A percentile compares a stretch with the other conserved stretches of the same genome.
phyloP scores from a whole-genome alignment of 1,140 invertebrate genomes.

The Anadara kagoshimensis region DNA sequence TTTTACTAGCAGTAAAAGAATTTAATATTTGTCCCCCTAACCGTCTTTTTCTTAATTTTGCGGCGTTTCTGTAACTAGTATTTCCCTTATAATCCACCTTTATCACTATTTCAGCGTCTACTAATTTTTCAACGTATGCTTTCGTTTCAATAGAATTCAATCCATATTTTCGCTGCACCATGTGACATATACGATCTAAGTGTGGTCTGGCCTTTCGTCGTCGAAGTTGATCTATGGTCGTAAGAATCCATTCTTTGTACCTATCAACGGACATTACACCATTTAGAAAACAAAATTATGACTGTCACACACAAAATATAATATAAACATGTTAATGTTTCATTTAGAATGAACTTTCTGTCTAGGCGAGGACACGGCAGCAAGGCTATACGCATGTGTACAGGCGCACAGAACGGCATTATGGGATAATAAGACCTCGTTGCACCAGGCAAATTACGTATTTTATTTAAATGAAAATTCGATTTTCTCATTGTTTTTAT shows the following conservation, averaged over 20 bases:
- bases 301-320: neutral
- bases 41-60: constrained; percentile 70
- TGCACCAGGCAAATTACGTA: constrained; percentile 11
- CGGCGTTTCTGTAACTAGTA: constrained; percentile 87
- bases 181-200: constrained; percentile 87
- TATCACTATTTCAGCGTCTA: constrained; percentile 84
- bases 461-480: too few species aligned
- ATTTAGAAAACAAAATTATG: too few species aligned
- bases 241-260: constrained; percentile 84
- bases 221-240: constrained; percentile 88
- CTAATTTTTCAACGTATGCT: constrained; percentile 83
- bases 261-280: constrained; percentile 37
- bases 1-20: constrained; percentile 57
- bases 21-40: constrained; percentile 62
- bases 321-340: neutral
- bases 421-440: constrained; percentile 40
- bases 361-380: constrained; percentile 34
- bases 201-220: constrained; percentile 88
- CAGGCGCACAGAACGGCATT: constrained; percentile 46
- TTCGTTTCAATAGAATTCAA: constrained; percentile 83
- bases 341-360: neutral
- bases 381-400: constrained; percentile 45
- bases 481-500: too few species aligned
- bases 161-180: constrained; percentile 83
- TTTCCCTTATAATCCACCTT: constrained; percentile 91